Percentiles rank a stretch among this genome's conserved stretches.
Evolutionary conservation across 2,797 vertebrate genomes (phyloP).

Genomic region (Chelmon rostratus): DNA sequence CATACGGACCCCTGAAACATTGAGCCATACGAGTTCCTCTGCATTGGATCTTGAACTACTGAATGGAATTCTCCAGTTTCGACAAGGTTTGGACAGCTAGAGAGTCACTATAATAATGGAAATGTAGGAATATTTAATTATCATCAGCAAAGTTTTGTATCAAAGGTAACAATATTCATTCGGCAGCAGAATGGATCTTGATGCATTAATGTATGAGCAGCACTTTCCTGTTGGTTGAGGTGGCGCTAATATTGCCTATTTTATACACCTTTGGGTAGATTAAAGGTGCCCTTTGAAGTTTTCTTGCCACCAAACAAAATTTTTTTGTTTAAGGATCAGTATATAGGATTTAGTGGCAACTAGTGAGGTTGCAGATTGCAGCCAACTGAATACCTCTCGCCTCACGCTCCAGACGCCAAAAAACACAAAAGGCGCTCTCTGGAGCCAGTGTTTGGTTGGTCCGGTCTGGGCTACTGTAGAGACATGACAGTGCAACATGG

Average conservation of each 20-base stretch:
- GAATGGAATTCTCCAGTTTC: constrained; percentile 8
- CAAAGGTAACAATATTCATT: background rate
- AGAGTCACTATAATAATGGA: background rate
- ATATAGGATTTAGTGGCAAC: too few species aligned
- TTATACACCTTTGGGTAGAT: background rate
- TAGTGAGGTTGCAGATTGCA: too few species aligned
- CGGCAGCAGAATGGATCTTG: background rate
- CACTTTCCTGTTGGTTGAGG: background rate
- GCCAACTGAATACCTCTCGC: too few species aligned
- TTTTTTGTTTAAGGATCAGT: too few species aligned
- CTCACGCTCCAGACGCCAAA: too few species aligned
- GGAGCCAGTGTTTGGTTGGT: too few species aligned
- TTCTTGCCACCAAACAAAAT: background rate
- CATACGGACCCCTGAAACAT: constrained; percentile 12
- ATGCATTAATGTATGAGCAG: too few species aligned
- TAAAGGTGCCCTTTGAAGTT: background rate
- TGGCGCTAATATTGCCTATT: background rate
- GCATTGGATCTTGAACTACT: constrained; percentile 2
- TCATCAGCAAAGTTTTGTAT: background rate
- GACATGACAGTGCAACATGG: too few species aligned
- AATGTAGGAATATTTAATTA: constrained; percentile 1
- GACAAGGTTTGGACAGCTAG: constrained; percentile 26
- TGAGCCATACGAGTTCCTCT: constrained; percentile 9
- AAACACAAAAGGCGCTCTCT: too few species aligned
- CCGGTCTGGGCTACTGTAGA: too few species aligned